These are phyloP conservation scores for Minunthozetes semirufus DNA, from an alignment of 2,888 invertebrate species.

Conservation along the genomic window DNA sequence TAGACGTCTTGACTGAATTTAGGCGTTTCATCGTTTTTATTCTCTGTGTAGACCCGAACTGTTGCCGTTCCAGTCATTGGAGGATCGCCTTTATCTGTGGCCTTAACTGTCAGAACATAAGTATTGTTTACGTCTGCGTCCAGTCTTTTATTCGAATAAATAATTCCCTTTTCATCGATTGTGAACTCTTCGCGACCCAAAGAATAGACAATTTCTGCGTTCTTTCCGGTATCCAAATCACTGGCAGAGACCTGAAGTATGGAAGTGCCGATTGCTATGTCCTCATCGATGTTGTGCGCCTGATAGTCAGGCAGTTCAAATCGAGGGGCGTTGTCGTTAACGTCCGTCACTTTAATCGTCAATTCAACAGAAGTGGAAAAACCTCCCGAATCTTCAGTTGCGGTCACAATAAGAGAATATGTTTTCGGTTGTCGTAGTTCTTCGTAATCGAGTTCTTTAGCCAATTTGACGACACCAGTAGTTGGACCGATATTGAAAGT, in stretches of 20 bases:
- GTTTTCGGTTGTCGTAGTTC: conserved; percentile 88
- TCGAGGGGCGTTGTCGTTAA: conserved; percentile 95
- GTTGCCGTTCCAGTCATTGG: conserved; percentile 86
- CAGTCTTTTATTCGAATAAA: conserved; percentile 82
- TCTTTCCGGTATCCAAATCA: conserved; percentile 88
- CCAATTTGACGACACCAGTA: conserved; percentile 88
- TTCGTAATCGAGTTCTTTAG: conserved; percentile 93
- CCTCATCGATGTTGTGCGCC: conserved; percentile 91
- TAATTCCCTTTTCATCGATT: conserved; percentile 84
- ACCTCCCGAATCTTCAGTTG: conserved; percentile 94
- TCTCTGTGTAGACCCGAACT: conserved; percentile 91
- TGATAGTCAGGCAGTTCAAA: conserved; percentile 95
- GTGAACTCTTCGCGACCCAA: conserved; percentile 90
- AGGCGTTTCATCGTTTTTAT: conserved; percentile 95
- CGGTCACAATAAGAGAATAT: conserved; percentile 81
- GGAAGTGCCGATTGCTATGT: conserved; percentile 80
- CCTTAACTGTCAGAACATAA: conserved; percentile 87
- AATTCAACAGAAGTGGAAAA: conserved; percentile 90
- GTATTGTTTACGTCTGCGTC: conserved; percentile 95
- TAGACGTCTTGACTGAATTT: conserved; percentile 94
- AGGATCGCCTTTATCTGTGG: conserved; percentile 89
- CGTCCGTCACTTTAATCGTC: conserved; percentile 87
- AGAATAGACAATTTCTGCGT: conserved; percentile 87
- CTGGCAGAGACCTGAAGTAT: conserved; percentile 81
- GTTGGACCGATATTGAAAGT: conserved; percentile 92